These are phyloP conservation scores for Myotis brandtii DNA, from an alignment of 2,113 vertebrate species.

Conservation along the genomic window DNA sequence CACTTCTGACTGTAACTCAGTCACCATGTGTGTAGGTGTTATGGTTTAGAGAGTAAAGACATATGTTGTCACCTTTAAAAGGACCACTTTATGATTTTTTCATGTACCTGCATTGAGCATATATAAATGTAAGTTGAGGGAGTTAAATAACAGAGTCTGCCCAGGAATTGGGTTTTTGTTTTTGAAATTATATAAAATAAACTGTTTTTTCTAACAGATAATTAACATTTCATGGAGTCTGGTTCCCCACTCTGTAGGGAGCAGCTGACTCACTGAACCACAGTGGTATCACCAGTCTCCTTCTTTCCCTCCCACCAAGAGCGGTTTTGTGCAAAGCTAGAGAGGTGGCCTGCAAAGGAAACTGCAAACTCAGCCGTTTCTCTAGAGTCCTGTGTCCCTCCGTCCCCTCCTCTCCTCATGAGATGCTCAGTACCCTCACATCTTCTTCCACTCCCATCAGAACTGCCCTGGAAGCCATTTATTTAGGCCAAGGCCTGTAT, in stretches of 20 bases:
- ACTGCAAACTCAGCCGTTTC: neutral
- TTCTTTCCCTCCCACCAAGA: neutral
- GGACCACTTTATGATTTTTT: constrained; percentile 57
- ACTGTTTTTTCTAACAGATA: constrained; percentile 66
- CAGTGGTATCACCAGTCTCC: neutral
- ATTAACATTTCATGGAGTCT: constrained; percentile 70
- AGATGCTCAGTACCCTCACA: neutral
- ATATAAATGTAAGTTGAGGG: neutral
- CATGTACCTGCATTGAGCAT: neutral
- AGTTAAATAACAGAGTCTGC: constrained; percentile 34
- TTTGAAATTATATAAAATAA: constrained; percentile 59
- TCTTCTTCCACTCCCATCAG: neutral
- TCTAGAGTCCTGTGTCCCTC: fast-evolving
- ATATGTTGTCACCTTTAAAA: constrained; percentile 59
- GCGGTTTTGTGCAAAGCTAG: neutral
- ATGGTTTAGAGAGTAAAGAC: constrained; percentile 66
- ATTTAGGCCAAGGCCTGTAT: neutral
- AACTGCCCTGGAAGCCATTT: neutral
- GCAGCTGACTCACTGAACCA: constrained; percentile 58
- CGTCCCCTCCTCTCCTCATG: neutral
- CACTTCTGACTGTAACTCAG: constrained; percentile 69
- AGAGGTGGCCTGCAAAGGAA: neutral
- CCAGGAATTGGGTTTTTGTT: constrained; percentile 50
- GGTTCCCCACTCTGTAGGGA: constrained; percentile 10
- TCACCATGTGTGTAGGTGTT: constrained; percentile 59